Evolutionary conservation across 1,140 invertebrate species (phyloP).

Genomic region (Eciton burchellii): DNA sequence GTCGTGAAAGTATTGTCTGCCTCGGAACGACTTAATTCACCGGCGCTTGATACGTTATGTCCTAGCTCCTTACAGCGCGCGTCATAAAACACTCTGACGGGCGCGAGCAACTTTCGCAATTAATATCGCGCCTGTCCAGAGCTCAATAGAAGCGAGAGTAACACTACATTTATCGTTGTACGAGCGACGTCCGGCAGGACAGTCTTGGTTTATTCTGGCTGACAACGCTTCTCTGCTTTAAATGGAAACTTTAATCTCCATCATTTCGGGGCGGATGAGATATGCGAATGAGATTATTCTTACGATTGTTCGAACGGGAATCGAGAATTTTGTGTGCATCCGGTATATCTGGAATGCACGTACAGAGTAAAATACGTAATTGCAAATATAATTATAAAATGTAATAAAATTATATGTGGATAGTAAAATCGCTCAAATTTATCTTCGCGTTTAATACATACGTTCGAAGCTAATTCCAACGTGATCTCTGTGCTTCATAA

Average conservation of each 20-base stretch:
- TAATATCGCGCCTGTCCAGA: neutral
- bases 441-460: neutral
- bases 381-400: too few species aligned
- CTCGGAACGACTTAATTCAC: neutral
- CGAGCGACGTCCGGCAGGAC: neutral
- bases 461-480: neutral
- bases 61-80: neutral
- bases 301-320: neutral
- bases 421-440: neutral
- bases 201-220: neutral
- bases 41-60: neutral
- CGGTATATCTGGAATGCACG: too few species aligned
- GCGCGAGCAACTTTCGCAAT: neutral
- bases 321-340: too few species aligned
- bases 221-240: neutral
- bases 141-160: neutral
- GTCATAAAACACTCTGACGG: neutral
- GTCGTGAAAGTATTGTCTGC: neutral
- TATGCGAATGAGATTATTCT: neutral
- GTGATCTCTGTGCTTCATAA: constrained; percentile 9
- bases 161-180: neutral
- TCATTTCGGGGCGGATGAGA: too few species aligned
- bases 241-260: neutral
- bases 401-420: neutral
- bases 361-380: too few species aligned